Conservation (phyloP, 2,888 invertebrate genomes). For the Marronus borbonicus region DNA sequence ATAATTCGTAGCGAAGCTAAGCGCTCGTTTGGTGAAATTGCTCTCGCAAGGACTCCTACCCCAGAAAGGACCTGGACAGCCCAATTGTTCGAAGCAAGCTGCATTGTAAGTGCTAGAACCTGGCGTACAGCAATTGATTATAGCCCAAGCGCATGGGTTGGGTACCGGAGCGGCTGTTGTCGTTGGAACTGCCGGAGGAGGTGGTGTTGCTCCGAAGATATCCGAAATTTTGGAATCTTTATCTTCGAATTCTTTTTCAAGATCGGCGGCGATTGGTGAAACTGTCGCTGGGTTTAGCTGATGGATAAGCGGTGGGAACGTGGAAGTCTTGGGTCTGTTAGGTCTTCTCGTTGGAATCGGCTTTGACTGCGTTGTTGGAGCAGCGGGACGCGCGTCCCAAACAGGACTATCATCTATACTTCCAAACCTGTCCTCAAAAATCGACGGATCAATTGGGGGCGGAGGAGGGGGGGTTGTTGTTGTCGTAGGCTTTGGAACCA, state of each 20-base stretch:
- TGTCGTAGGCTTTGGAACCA: slow-evolving; percentile 41
- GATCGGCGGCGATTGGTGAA: not conserved
- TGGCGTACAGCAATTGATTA: slow-evolving; percentile 80
- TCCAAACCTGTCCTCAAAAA: slow-evolving; percentile 25
- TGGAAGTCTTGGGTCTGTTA: slow-evolving; percentile 53
- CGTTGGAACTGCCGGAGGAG: slow-evolving; percentile 57
- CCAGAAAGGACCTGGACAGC: slow-evolving; percentile 83
- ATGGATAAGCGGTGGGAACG: slow-evolving; percentile 60
- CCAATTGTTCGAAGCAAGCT: slow-evolving; percentile 80
- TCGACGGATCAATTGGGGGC: not conserved
- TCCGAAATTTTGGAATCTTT: no score
- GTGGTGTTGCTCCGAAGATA: slow-evolving; percentile 47
- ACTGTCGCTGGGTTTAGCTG: slow-evolving; percentile 24
- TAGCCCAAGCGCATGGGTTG: slow-evolving; percentile 82
- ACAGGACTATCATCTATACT: slow-evolving; percentile 56
- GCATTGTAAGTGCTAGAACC: slow-evolving; percentile 71
- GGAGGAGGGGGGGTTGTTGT: not conserved
- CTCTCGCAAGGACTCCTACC: slow-evolving; percentile 81
- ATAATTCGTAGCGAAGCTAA: slow-evolving; percentile 70
- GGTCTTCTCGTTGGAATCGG: slow-evolving; percentile 51
- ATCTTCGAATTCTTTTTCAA: no score
- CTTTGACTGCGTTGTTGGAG: slow-evolving; percentile 40
- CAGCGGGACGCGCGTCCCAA: slow-evolving; percentile 60
- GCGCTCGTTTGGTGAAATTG: slow-evolving; percentile 75
- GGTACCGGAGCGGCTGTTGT: slow-evolving; percentile 64